phyloP scores from a whole-genome alignment of 2,797 vertebrate genomes.

The Xiphorhynchus erythropygius region DNA sequence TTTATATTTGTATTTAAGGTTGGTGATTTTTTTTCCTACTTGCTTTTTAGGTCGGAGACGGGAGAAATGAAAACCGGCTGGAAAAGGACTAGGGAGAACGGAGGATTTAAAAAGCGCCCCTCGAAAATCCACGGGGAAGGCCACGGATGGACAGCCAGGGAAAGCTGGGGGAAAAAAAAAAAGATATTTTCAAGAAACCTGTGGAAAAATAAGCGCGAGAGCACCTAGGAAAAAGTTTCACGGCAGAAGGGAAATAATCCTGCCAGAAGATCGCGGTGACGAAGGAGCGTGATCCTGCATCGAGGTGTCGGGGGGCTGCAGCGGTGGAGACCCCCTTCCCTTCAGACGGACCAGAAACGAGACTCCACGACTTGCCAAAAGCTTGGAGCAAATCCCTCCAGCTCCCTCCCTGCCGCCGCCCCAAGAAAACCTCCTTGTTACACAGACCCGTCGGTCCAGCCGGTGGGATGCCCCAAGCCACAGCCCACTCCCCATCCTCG shows the following conservation, averaged over 20 bases:
- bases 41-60: background rate
- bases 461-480: background rate
- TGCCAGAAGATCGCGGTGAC: background rate
- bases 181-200: background rate
- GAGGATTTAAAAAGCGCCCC: background rate
- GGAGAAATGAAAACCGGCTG: background rate
- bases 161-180: background rate
- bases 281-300: background rate
- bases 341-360: fast-evolving
- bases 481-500: background rate
- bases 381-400: background rate
- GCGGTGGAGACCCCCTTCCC: background rate
- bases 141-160: background rate
- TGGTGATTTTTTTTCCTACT: background rate
- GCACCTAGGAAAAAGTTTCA: background rate
- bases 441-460: background rate
- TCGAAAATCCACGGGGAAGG: background rate
- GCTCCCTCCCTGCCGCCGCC: background rate
- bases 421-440: background rate
- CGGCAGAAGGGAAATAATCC: background rate
- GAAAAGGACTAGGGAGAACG: background rate
- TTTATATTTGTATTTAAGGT: background rate
- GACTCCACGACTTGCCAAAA: background rate
- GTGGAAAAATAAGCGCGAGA: background rate
- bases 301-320: background rate